Conservation (phyloP, 2,888 invertebrate species). For the Uropetala carovei region DNA sequence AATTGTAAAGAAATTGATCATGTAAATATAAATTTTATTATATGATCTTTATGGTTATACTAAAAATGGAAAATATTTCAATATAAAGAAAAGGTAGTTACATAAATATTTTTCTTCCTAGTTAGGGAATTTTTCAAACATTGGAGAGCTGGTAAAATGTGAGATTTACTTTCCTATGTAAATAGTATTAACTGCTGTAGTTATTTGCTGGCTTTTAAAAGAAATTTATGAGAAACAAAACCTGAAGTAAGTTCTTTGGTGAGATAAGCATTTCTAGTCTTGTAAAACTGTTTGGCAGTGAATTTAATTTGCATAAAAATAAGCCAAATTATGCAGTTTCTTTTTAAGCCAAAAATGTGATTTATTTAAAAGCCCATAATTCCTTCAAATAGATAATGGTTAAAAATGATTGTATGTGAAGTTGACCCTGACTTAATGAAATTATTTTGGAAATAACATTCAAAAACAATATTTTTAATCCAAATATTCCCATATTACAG, state of each 20-base stretch:
- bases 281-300: background rate
- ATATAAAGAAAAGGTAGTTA: conserved; percentile 26
- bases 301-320: background rate
- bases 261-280: conserved; percentile 32
- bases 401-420: conserved; percentile 7
- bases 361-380: conserved; percentile 5
- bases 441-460: conserved; percentile 28
- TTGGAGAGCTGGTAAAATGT: conserved; percentile 14
- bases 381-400: background rate
- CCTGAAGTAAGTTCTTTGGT: conserved; percentile 2
- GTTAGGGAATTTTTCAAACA: conserved; percentile 8
- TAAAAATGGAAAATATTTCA: background rate
- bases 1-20: background rate
- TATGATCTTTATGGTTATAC: background rate
- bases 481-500: conserved; percentile 8
- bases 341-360: conserved; percentile 6
- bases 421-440: conserved; percentile 24
- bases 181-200: conserved; percentile 5
- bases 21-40: conserved; percentile 3
- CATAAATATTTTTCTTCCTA: conserved; percentile 14
- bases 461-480: conserved; percentile 30
- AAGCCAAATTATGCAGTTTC: conserved; percentile 8
- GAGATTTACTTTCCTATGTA: background rate
- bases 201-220: conserved; percentile 12
- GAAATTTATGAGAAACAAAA: background rate